These are phyloP conservation scores for Autographa gamma DNA, from an alignment of 2,888 invertebrate genomes.

Conservation along the genomic window DNA sequence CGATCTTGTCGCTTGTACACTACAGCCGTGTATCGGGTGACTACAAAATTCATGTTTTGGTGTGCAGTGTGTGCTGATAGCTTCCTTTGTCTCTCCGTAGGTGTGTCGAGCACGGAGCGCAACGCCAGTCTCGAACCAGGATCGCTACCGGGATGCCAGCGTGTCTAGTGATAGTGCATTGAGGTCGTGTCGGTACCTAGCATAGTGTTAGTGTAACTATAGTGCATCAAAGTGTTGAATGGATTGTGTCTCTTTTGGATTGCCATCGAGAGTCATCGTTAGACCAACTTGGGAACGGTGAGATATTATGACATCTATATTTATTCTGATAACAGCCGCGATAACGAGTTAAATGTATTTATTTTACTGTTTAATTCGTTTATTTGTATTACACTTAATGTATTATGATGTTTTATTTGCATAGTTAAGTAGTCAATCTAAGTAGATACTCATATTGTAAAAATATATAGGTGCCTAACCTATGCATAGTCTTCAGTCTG, in stretches of 20 bases:
- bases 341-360: slow-evolving; percentile 36
- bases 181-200: slow-evolving; percentile 80
- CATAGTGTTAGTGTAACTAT: slow-evolving; percentile 84
- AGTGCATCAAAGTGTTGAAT: slow-evolving; percentile 85
- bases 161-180: slow-evolving; percentile 86
- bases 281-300: slow-evolving; percentile 87
- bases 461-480: not conserved
- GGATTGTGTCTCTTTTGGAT: slow-evolving; percentile 87
- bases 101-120: slow-evolving; percentile 71
- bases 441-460: not conserved
- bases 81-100: slow-evolving; percentile 81
- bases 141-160: slow-evolving; percentile 80
- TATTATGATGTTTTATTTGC: slow-evolving; percentile 41
- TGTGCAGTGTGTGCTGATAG: slow-evolving; percentile 77
- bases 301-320: slow-evolving; percentile 63
- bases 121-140: slow-evolving; percentile 64
- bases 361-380: slow-evolving; percentile 38
- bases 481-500: not conserved
- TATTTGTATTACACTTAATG: slow-evolving; percentile 43
- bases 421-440: slow-evolving; percentile 13
- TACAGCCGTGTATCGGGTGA: slow-evolving; percentile 63
- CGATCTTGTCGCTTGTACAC: slow-evolving; percentile 44
- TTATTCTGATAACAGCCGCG: slow-evolving; percentile 41
- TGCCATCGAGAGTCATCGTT: slow-evolving; percentile 85
- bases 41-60: slow-evolving; percentile 73